Conservation (phyloP, 2,888 invertebrate genomes). For the Nebria salina region DNA sequence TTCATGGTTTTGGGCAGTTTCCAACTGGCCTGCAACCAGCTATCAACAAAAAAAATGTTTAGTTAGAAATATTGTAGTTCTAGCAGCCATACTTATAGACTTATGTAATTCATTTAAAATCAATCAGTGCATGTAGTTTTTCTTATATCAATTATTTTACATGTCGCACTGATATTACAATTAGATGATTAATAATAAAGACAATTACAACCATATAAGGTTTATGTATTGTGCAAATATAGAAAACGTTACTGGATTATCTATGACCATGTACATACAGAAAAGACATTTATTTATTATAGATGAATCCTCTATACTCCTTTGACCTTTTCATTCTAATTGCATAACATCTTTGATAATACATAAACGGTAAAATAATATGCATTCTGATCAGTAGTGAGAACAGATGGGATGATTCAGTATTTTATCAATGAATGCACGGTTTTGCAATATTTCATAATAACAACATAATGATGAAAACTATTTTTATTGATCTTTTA, state of each 20-base stretch:
- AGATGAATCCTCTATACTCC: not conserved
- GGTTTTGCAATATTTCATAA: not conserved
- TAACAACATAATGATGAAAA: not conserved
- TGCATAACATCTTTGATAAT: not conserved
- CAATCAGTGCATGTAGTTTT: too few relatives aligned
- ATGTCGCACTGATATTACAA: not conserved
- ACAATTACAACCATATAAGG: not conserved
- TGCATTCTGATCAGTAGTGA: conserved; percentile 15
- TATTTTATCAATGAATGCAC: conserved; percentile 23
- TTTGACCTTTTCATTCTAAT: not conserved
- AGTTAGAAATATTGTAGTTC: too few relatives aligned
- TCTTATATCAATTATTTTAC: too few relatives aligned
- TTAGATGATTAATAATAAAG: not conserved
- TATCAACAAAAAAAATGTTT: conserved; percentile 10
- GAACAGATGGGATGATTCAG: conserved; percentile 9
- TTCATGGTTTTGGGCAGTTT: conserved; percentile 19
- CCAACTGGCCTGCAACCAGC: conserved; percentile 37
- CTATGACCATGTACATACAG: not conserved
- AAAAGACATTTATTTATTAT: not conserved
- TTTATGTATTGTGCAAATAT: not conserved
- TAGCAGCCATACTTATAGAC: not conserved
- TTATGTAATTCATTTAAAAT: not conserved
- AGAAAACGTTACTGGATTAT: not conserved
- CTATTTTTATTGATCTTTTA: not conserved
- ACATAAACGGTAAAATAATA: conserved; percentile 14